These are phyloP conservation scores for Bufo bufo DNA, from an alignment of 2,113 vertebrate species.

Conservation along the genomic window DNA sequence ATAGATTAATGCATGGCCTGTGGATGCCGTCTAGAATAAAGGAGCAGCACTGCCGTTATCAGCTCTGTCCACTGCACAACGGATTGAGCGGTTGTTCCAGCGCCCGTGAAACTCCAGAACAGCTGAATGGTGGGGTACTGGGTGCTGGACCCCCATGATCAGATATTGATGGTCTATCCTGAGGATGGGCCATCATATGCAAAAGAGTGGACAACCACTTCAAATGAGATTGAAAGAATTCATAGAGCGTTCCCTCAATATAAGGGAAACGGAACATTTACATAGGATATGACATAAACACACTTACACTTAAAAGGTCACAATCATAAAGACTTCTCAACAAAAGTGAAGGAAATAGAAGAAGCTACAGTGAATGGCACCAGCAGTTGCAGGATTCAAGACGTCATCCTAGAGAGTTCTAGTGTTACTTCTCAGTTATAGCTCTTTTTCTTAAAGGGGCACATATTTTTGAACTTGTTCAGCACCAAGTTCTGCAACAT, in stretches of 20 bases:
- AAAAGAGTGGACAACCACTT: too few species aligned
- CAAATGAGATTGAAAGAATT: background rate
- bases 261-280: background rate
- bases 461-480: conserved; percentile 91
- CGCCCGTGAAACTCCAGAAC: too few species aligned
- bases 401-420: background rate
- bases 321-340: background rate
- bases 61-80: too few species aligned
- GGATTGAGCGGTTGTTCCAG: too few species aligned
- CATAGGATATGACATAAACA: background rate
- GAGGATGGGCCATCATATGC: too few species aligned
- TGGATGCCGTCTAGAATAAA: too few species aligned
- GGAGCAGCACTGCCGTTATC: too few species aligned
- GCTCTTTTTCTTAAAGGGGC: background rate
- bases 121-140: too few species aligned
- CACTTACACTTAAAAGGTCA: background rate
- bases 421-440: background rate
- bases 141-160: too few species aligned
- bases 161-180: too few species aligned
- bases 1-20: too few species aligned
- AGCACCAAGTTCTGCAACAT: conserved; percentile 91
- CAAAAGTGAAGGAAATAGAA: background rate
- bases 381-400: background rate
- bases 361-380: background rate
- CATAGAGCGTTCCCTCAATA: background rate